Evolutionary conservation across 2,113 vertebrate species (phyloP), one percentile per base, ranked within the genome.

Genomic region (Leucoraja erinaceus): DNA sequence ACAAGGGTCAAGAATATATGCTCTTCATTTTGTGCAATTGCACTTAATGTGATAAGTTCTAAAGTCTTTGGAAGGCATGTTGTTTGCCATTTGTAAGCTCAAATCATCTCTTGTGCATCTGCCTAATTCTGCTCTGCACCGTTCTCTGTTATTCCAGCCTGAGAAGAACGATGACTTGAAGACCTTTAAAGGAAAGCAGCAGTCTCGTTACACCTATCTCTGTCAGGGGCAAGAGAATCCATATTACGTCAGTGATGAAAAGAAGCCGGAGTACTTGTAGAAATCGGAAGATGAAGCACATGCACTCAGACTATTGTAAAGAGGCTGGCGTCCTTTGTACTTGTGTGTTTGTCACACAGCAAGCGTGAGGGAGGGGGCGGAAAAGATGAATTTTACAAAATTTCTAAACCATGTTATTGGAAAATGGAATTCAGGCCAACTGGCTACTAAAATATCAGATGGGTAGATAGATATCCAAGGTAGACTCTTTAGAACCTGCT

Each of bases 151-250:
- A 63, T 93, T 95, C 93, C 94, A 97, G 96, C 93, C 94, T 0
- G 96, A 95, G 22, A 94, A 93, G 93, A 93, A 94, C 3, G 95
- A 96, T 0, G 94, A 47, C 3, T 93, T 97, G 96, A 95, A 94
- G 93, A 97, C 96, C 22, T 97, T 97, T 95, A 96, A 94, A 92
- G 96, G 95, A 93, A 95, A 95, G 94, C 95, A 94, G 54, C 90
- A 95, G 0, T 95, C 96, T 0, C 95, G 95, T 0, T 97, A 97
- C 94, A 96, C 96, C 3, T 96, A 96, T 93, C 94, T 97, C 94
- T 94, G 96, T n/a, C 94, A 96, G 93, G 96, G 97, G 93, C 96
- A 96, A 6, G 96, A 97, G 94, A 97, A 97, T 93, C 96, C 97
- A 0, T 96, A 96, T 95, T 97, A 96, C 94, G 61, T 96, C 77